phyloP scores from a whole-genome alignment of 2,797 vertebrate genomes.

The Tragelaphus oryx region DNA sequence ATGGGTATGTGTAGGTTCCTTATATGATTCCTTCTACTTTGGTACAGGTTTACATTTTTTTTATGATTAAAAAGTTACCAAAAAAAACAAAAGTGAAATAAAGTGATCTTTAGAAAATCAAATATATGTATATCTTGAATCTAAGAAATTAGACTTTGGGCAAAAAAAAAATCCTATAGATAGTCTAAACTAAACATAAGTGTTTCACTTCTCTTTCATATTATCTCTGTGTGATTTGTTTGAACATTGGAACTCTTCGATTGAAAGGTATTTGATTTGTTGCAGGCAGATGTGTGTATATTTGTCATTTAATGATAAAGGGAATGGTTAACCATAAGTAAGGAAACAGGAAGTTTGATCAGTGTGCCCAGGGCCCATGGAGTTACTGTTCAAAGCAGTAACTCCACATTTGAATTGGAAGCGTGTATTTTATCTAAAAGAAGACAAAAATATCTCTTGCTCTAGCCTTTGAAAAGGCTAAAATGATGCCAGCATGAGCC shows the following conservation, averaged over 20 bases:
- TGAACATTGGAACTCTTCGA: neutral
- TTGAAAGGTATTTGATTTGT: neutral
- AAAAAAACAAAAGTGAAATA: neutral
- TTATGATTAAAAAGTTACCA: neutral
- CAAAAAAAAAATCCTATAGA: neutral
- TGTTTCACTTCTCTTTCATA: neutral
- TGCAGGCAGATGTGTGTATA: neutral
- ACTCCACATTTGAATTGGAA: neutral
- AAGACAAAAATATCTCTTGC: neutral
- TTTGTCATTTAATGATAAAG: neutral
- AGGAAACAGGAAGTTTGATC: neutral
- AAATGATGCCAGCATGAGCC: neutral
- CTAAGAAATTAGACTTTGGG: neutral
- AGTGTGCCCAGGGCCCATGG: accelerated
- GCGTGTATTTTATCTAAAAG: neutral
- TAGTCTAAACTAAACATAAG: neutral
- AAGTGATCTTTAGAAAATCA: neutral
- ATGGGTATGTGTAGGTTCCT: neutral
- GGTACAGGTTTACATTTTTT: neutral
- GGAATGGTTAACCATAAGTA: neutral
- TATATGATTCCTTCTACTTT: neutral
- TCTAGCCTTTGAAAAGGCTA: neutral
- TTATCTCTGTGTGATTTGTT: neutral
- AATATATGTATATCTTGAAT: neutral
- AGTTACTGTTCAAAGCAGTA: neutral